phyloP scores from a whole-genome alignment of 2,888 invertebrate genomes.

The Odontothrips loti region DNA sequence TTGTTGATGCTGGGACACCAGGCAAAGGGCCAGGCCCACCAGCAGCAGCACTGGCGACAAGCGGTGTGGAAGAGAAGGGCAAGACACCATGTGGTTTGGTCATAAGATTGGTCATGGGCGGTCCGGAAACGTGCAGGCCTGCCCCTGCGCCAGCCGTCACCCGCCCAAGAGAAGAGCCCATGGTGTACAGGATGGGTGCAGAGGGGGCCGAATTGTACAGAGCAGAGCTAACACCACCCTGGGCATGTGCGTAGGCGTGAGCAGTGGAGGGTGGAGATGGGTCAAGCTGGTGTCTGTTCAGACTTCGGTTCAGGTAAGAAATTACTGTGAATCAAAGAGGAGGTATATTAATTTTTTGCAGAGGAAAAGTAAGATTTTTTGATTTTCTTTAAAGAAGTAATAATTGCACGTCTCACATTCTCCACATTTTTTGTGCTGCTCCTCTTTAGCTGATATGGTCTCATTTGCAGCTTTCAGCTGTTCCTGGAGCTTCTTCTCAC shows the following conservation, averaged over 20 bases:
- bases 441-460: neutral
- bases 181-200: conserved; percentile 3
- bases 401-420: neutral
- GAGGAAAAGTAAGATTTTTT: neutral
- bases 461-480: neutral
- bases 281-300: neutral
- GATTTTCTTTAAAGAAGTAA: neutral
- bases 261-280: neutral
- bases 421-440: conserved; percentile 18
- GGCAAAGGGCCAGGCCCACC: neutral
- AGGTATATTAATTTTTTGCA: neutral
- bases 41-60: neutral
- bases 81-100: neutral
- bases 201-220: neutral
- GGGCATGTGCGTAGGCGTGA: neutral
- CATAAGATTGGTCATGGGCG: neutral
- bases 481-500: neutral
- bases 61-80: neutral
- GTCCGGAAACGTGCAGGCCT: neutral
- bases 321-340: neutral
- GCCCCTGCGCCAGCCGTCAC: neutral
- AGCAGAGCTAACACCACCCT: neutral
- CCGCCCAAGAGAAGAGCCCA: neutral
- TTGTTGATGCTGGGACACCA: neutral
- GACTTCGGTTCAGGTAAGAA: neutral